phyloP scores from a whole-genome alignment of 2,797 vertebrate genomes.

The Parauchenoglanis ngamensis region DNA sequence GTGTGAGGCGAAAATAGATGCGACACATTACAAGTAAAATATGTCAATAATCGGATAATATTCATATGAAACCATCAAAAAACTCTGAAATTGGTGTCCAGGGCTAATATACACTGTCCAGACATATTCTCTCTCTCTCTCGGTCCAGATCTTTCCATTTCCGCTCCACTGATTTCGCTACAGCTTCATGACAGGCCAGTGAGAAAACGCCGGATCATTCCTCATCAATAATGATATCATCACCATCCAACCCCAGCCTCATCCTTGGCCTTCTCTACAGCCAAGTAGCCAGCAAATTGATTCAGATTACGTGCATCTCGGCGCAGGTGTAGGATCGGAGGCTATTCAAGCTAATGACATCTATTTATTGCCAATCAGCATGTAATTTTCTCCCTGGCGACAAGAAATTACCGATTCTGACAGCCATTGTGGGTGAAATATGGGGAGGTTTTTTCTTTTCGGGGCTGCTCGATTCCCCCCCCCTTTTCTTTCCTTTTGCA shows the following conservation, averaged over 20 bases:
- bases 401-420: constrained; percentile 28
- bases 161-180: constrained; percentile 45
- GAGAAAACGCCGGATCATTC: constrained; percentile 53
- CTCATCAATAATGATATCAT: constrained; percentile 40
- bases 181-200: constrained; percentile 51
- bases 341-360: constrained; percentile 42
- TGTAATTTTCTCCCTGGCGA: neutral
- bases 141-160: constrained; percentile 41
- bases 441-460: too few species aligned
- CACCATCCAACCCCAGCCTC: neutral
- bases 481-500: neutral
- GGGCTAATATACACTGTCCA: neutral
- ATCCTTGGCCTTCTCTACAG: constrained; percentile 31
- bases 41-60: neutral
- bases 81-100: constrained; percentile 3
- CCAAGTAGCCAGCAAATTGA: constrained; percentile 49
- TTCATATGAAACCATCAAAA: neutral
- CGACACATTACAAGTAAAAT: neutral
- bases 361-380: constrained; percentile 47
- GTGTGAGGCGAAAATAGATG: neutral
- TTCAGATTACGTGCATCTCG: constrained; percentile 25
- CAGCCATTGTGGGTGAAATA: constrained; percentile 14
- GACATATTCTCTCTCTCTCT: neutral
- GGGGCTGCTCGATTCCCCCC: neutral
- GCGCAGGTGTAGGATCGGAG: constrained; percentile 22